Evolutionary conservation across 2,113 vertebrate species (phyloP).

Genomic region (Lagopus muta): DNA sequence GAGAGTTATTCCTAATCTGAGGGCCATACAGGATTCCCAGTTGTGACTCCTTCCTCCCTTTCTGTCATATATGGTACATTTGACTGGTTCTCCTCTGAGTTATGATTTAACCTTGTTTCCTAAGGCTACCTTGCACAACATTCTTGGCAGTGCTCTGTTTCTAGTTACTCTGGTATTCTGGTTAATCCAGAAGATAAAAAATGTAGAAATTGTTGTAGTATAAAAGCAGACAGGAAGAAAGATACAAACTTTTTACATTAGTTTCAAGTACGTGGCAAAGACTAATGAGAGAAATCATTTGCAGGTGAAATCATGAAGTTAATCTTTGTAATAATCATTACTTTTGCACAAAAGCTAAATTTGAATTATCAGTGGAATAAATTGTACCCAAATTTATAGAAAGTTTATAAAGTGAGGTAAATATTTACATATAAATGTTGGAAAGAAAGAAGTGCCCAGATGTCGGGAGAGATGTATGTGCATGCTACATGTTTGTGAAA

Average conservation of each 20-base stretch:
- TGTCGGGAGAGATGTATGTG: background rate
- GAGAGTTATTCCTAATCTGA: background rate
- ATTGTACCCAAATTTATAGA: rapidly evolving
- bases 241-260: background rate
- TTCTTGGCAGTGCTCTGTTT: background rate
- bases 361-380: background rate
- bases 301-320: background rate
- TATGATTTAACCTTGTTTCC: background rate
- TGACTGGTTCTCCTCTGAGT: background rate
- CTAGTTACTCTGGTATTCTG: background rate
- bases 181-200: background rate
- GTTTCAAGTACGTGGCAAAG: background rate
- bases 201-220: background rate
- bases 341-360: background rate
- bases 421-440: rapidly evolving
- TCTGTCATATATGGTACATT: background rate
- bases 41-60: background rate
- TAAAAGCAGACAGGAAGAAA: background rate
- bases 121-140: background rate
- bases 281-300: background rate
- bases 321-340: background rate
- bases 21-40: background rate
- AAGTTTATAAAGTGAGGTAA: background rate
- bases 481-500: background rate
- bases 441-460: background rate